Conservation (phyloP, 2,888 invertebrate genomes). For the Vannuccia rotundouncinata region DNA sequence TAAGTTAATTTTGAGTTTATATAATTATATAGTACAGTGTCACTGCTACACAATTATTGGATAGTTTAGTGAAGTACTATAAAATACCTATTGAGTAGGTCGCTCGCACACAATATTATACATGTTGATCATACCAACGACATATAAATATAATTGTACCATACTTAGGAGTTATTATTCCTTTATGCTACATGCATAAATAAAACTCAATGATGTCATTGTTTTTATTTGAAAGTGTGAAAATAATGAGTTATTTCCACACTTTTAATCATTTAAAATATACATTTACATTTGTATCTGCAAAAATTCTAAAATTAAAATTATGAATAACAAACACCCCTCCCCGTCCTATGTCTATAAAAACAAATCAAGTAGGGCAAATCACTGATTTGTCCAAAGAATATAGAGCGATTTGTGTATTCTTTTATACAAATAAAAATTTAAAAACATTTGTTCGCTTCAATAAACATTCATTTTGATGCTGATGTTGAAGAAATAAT, state of each 20-base stretch:
- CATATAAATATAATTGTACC: conserved; percentile 5
- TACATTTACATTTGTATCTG: too few species aligned
- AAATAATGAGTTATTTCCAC: conserved; percentile 17
- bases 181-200: background rate
- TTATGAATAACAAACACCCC: conserved; percentile 17
- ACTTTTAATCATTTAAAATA: background rate
- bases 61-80: too few species aligned
- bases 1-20: too few species aligned
- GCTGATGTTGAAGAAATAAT: conserved; percentile 17
- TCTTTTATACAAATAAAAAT: conserved; percentile 17
- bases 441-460: conserved; percentile 20
- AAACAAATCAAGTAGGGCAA: too few species aligned
- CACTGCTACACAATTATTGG: too few species aligned
- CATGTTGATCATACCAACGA: too few species aligned
- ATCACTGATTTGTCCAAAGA: background rate
- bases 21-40: too few species aligned
- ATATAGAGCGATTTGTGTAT: background rate
- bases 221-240: conserved; percentile 7
- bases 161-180: conserved; percentile 16
- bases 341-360: too few species aligned
- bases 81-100: too few species aligned
- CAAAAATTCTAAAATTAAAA: too few species aligned
- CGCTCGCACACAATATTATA: too few species aligned
- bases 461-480: conserved; percentile 24
- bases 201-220: background rate